These are phyloP conservation scores for Siderastrea radians DNA, from an alignment of 92 coral and sea anemone genomes.

Conservation along the genomic window DNA sequence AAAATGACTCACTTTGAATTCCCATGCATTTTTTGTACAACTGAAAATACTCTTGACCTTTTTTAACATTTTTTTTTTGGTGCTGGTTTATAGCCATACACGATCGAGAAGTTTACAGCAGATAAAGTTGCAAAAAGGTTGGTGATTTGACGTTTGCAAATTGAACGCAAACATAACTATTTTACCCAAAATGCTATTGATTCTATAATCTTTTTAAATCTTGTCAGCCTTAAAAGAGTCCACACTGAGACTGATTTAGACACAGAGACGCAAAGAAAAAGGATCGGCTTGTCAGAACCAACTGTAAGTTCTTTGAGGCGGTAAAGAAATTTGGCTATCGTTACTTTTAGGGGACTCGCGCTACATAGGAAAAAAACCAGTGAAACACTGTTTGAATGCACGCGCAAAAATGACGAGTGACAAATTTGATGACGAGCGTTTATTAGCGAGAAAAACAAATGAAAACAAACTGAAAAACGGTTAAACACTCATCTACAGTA, in stretches of 20 bases:
- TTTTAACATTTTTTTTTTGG: background rate
- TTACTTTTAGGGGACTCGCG: background rate
- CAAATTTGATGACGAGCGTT: too few species aligned
- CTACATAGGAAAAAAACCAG: too few species aligned
- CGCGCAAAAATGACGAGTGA: too few species aligned
- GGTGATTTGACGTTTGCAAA: background rate
- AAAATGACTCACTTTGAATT: too few species aligned
- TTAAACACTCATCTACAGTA: too few species aligned
- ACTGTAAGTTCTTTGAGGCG: conserved; percentile 5
- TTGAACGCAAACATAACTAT: too few species aligned
- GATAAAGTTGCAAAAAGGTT: conserved; percentile 26
- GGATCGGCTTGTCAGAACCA: conserved; percentile 13
- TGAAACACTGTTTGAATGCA: too few species aligned
- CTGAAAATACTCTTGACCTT: background rate
- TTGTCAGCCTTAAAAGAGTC: conserved; percentile 21
- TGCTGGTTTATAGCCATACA: background rate
- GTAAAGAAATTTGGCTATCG: background rate
- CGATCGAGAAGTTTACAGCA: background rate
- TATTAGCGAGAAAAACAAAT: too few species aligned
- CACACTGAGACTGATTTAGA: conserved; percentile 17
- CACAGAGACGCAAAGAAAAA: background rate
- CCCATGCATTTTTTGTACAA: background rate
- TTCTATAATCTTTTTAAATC: background rate
- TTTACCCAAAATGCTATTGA: background rate
- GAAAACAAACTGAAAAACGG: too few species aligned